Base-by-base conservation (phyloP, 1,140 invertebrate genomes). In the Euwallacea similis region DNA sequence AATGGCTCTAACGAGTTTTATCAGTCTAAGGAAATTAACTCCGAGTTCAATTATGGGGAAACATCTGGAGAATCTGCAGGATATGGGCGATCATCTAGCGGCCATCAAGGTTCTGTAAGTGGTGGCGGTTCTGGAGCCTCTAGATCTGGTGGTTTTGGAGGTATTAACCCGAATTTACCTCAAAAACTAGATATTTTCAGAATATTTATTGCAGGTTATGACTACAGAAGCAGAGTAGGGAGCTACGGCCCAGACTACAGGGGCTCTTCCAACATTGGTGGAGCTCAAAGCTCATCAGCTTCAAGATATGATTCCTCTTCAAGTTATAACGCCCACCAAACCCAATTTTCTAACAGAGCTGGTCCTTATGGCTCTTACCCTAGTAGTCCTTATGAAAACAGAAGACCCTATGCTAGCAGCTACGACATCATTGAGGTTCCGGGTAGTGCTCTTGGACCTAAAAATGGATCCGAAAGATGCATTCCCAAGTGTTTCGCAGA, bases 401-500 rank as follows among this genome's bases (percentile, higher is more conserved):
- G 78, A 16, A 72, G 79, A 66, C 77, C 75, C 10, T 74, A 76
- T 43, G 66, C 66, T 10, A 74, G 76, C 75, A 85, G 82, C 70
- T 86, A 84, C 70, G 86, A 85, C 46, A 82, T 88, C 8, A 83
- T 87, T 46, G 87, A 86, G 6, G 82, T 84, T 59, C 86, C 87
- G 13, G 82, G 86, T 7, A 85, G 84, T 6, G 86, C 85, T 6
- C 79, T 80, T 15, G 79, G 79, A 21, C 78, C 85, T 7, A 91
- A 89, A 74, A 88, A 87, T 0, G 88, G 87, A 0, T 83, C 83
- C 3, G 90, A 88, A 72, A 88, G 89, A 73, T 90, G 88, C 77
- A 85, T 87, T 41, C 95, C 94, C 43, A 95, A 93, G 85, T 98
- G 96, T 85, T 90, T 95, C 72, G 95, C 95, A 2, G 94, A 98